These are phyloP conservation scores for Clupea harengus DNA, from an alignment of 2,113 vertebrate species.

Conservation along the genomic window DNA sequence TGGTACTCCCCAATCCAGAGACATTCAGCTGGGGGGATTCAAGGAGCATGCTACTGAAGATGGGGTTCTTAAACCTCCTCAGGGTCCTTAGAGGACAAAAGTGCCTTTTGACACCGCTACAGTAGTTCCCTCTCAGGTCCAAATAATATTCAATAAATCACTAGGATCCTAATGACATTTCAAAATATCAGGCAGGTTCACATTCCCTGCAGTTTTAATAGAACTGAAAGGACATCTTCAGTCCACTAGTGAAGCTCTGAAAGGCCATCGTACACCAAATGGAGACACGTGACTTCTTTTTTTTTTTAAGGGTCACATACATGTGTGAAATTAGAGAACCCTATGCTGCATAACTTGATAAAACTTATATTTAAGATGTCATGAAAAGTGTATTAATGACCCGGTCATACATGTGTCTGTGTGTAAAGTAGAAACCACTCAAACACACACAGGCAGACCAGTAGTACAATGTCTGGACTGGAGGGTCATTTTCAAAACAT, in stretches of 20 bases:
- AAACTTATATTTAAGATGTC: background rate
- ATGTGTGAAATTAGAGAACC: background rate
- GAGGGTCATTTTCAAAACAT: background rate
- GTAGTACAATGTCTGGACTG: background rate
- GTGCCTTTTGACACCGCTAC: background rate
- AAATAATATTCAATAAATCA: background rate
- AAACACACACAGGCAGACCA: background rate
- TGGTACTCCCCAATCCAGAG: constrained; percentile 27
- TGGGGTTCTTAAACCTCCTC: background rate
- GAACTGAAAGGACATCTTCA: background rate
- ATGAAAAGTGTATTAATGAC: background rate
- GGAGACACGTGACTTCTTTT: background rate
- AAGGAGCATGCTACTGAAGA: background rate
- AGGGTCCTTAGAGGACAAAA: background rate
- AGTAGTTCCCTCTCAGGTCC: background rate
- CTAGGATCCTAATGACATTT: background rate
- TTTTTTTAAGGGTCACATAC: background rate
- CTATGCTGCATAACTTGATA: background rate
- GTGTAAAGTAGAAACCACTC: background rate
- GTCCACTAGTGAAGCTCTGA: background rate
- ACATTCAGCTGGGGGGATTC: background rate
- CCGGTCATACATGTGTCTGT: background rate
- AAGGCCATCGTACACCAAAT: background rate
- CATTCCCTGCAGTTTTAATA: background rate
- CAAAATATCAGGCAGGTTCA: background rate